phyloP scores from a whole-genome alignment of 2,797 vertebrate species.

The Falco biarmicus region DNA sequence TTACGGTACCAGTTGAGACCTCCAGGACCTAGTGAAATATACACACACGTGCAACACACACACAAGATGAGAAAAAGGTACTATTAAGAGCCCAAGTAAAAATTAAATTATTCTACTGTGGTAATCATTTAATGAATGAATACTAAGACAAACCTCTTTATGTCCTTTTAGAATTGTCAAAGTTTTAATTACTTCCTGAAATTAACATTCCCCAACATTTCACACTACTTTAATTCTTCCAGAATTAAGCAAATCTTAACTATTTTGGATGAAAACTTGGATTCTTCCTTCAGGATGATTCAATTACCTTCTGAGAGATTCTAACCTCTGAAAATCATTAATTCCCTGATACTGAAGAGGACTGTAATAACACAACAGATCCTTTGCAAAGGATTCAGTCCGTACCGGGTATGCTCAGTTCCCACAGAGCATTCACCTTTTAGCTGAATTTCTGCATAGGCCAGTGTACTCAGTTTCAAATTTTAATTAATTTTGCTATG shows the following conservation, averaged over 20 bases:
- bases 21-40: background rate
- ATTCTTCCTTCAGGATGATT: background rate
- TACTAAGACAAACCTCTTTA: background rate
- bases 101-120: background rate
- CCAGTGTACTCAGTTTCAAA: background rate
- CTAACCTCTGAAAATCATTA: background rate
- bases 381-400: background rate
- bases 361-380: background rate
- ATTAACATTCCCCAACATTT: background rate
- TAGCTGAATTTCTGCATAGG: background rate
- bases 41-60: background rate
- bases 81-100: background rate
- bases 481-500: background rate
- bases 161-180: background rate
- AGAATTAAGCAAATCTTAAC: background rate
- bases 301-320: background rate
- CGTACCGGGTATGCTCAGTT: background rate
- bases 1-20: background rate
- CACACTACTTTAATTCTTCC: background rate
- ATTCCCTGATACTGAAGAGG: background rate
- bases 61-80: background rate
- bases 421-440: background rate
- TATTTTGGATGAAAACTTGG: background rate
- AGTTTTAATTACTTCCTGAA: background rate
- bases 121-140: background rate